Percentiles rank a stretch among this genome's conserved stretches.
Conservation (phyloP, 2,888 invertebrate species). For the Philhelius pedissequus region DNA sequence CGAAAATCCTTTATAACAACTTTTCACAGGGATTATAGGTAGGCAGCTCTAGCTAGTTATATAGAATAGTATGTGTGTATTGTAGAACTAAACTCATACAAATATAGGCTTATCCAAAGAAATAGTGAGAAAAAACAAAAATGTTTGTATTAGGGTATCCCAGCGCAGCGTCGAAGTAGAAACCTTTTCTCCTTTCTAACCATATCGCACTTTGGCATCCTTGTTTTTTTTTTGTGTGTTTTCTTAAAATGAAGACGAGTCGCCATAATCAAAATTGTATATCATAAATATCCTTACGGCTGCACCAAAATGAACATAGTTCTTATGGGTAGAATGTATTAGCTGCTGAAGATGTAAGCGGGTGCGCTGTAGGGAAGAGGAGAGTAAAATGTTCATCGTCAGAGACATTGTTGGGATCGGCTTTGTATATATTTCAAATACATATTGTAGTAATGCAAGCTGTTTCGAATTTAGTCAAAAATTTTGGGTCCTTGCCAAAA, state of each 20-base stretch:
- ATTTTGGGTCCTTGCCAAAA: constrained; percentile 63
- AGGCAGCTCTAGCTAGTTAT: too few species aligned
- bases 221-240: background rate
- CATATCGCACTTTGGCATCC: constrained; percentile 35
- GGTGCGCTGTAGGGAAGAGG: background rate
- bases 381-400: constrained; percentile 51
- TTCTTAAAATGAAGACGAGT: constrained; percentile 47
- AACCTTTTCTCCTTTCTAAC: background rate
- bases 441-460: constrained; percentile 63
- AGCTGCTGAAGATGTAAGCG: constrained; percentile 34
- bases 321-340: constrained; percentile 4
- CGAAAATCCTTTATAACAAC: constrained; percentile 68
- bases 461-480: constrained; percentile 66
- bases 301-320: background rate
- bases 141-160: constrained; percentile 59
- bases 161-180: background rate
- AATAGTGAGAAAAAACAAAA: constrained; percentile 14
- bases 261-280: constrained; percentile 63
- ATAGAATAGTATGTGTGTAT: background rate
- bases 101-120: background rate
- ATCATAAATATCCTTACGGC: constrained; percentile 40
- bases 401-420: constrained; percentile 41
- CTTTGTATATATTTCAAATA: background rate
- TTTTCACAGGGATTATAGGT: constrained; percentile 62
- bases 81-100: background rate